Conservation (phyloP, 2,888 invertebrate species). For the Aphidius colemani region DNA sequence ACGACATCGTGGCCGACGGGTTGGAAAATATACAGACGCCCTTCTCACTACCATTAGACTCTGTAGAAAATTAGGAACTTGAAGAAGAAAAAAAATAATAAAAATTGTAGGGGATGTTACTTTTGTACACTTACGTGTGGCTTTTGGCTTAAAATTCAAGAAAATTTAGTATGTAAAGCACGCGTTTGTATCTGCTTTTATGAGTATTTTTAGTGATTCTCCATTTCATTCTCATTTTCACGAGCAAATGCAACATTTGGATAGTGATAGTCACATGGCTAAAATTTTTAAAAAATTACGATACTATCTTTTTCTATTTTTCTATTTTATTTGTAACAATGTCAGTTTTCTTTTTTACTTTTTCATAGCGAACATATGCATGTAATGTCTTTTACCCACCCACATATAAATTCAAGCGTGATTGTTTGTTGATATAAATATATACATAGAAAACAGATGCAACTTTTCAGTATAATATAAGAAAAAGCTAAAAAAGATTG, state of each 20-base stretch:
- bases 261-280: slow-evolving; percentile 9
- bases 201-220: slow-evolving; percentile 54
- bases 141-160: slow-evolving; percentile 32
- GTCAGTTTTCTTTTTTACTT: too few species aligned
- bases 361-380: too few species aligned
- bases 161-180: slow-evolving; percentile 55
- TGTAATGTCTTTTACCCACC: too few species aligned
- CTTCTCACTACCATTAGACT: slow-evolving; percentile 9
- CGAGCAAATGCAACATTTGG: slow-evolving; percentile 35
- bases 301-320: too few species aligned
- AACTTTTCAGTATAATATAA: neutral
- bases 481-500: slow-evolving; percentile 11
- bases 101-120: slow-evolving; percentile 12
- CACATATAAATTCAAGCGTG: too few species aligned
- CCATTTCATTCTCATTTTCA: slow-evolving; percentile 55
- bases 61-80: slow-evolving; percentile 37
- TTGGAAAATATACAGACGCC: slow-evolving; percentile 33
- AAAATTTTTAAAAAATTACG: too few species aligned
- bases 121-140: slow-evolving; percentile 28
- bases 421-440: too few species aligned
- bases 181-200: slow-evolving; percentile 58
- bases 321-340: too few species aligned
- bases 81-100: neutral
- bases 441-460: too few species aligned
- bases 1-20: slow-evolving; percentile 33